Evolutionary conservation across 2,113 vertebrate species (phyloP).

Genomic region (Phrynosoma blainvillii): DNA sequence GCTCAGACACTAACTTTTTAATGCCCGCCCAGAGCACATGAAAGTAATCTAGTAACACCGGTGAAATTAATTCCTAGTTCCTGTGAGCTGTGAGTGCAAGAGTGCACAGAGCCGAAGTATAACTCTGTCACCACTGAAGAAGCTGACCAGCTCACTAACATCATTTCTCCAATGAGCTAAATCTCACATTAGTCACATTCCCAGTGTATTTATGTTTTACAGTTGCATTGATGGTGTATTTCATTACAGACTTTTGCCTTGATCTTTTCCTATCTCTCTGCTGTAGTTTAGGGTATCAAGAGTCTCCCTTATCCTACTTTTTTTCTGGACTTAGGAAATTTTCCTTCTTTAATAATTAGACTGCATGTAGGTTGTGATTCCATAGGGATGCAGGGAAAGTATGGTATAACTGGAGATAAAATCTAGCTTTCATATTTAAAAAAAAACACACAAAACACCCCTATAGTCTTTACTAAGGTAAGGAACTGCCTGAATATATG

Average conservation of each 20-base stretch:
- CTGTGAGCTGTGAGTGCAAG: not conserved
- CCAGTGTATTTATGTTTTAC: not conserved
- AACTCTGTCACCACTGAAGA: not conserved
- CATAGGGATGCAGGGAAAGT: not conserved
- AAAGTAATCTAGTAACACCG: slow-evolving; percentile 41
- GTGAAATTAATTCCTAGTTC: slow-evolving; percentile 41
- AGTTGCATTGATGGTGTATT: not conserved
- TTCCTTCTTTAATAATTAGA: not conserved
- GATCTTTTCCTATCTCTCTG: not conserved
- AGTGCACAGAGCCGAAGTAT: slow-evolving; percentile 17
- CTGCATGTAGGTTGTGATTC: not conserved
- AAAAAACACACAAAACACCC: not conserved
- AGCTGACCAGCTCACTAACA: not conserved
- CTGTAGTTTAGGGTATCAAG: not conserved
- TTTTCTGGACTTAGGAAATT: not conserved
- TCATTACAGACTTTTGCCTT: not conserved
- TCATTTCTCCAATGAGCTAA: not conserved
- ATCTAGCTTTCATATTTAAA: not conserved
- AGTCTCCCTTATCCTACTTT: not conserved
- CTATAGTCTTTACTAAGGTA: not conserved
- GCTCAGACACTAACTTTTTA: slow-evolving; percentile 35
- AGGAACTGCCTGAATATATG: not conserved
- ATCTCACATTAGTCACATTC: not conserved
- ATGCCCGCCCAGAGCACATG: slow-evolving; percentile 46
- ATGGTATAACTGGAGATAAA: not conserved